These are phyloP conservation scores for Bos javanicus DNA, from an alignment of 2,113 vertebrate genomes.

Conservation along the genomic window DNA sequence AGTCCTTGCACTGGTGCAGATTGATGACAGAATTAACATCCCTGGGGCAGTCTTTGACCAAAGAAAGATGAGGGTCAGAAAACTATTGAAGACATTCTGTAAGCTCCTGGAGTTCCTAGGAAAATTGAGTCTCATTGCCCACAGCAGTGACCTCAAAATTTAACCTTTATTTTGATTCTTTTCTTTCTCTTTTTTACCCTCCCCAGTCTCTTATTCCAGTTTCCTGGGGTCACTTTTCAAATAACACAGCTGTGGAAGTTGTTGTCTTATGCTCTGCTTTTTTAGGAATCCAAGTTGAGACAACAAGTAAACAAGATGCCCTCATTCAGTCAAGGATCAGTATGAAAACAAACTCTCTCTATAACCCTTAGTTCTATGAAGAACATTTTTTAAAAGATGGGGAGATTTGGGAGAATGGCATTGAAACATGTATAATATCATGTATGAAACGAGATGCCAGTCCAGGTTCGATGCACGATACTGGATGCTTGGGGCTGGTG, in stretches of 20 bases:
- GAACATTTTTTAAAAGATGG: background rate
- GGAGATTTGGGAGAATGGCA: too few species aligned
- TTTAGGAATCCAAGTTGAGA: background rate
- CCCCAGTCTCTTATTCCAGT: background rate
- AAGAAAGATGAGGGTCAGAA: background rate
- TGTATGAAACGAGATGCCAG: too few species aligned
- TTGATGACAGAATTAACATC: background rate
- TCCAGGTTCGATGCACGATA: too few species aligned
- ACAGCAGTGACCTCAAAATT: background rate
- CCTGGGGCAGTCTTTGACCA: background rate
- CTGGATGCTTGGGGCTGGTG: too few species aligned
- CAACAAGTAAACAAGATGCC: background rate
- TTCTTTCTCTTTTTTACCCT: background rate
- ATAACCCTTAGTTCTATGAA: background rate
- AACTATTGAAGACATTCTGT: background rate
- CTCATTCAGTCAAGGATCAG: background rate
- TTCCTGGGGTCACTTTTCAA: background rate
- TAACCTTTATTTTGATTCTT: background rate
- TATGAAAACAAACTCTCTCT: background rate
- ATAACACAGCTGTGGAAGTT: background rate
- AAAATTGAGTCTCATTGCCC: background rate
- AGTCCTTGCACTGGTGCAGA: background rate
- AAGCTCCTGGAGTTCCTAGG: background rate
- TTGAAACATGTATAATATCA: too few species aligned
- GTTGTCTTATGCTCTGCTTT: background rate